phyloP scores from a whole-genome alignment of 1,140 invertebrate genomes.

The Ericerus pela region DNA sequence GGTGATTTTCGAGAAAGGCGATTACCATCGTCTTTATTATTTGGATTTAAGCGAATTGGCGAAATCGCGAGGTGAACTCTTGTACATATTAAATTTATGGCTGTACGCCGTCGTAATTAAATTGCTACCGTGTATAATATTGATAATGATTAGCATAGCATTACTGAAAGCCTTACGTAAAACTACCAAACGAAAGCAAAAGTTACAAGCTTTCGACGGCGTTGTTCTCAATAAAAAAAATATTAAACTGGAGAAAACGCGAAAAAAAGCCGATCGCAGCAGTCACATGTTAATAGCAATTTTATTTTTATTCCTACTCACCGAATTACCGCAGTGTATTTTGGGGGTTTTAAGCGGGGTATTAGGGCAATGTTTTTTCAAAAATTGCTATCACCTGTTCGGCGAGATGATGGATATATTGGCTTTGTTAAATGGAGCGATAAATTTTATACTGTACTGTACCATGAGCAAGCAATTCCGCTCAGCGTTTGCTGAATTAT shows the following conservation, averaged over 20 bases:
- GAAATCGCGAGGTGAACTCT: constrained; percentile 31
- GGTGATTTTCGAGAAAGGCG: constrained; percentile 11
- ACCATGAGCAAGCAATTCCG: constrained; percentile 94
- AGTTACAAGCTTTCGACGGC: not conserved
- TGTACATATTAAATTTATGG: constrained; percentile 59
- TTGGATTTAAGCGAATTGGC: constrained; percentile 36
- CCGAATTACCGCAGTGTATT: constrained; percentile 72
- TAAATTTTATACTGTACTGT: constrained; percentile 97
- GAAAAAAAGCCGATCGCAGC: constrained; percentile 60
- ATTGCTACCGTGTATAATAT: constrained; percentile 60
- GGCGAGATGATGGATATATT: constrained; percentile 79
- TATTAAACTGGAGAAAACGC: not conserved
- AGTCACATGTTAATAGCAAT: constrained; percentile 87
- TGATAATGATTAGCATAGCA: constrained; percentile 52
- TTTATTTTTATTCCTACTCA: constrained; percentile 72
- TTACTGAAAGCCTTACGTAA: not conserved
- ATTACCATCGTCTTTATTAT: constrained; percentile 29
- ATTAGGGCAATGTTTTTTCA: constrained; percentile 53
- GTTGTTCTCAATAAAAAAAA: not conserved
- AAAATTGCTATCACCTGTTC: constrained; percentile 54
- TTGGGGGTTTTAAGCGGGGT: constrained; percentile 59
- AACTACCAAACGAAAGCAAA: not conserved
- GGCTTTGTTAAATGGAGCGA: constrained; percentile 85
- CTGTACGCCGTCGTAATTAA: constrained; percentile 74
- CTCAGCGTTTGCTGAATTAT: constrained; percentile 59